Evolutionary conservation across 2,888 invertebrate genomes (phyloP), one percentile per base, ranked within the genome.

Genomic region (Caradrina clavipalpis): DNA sequence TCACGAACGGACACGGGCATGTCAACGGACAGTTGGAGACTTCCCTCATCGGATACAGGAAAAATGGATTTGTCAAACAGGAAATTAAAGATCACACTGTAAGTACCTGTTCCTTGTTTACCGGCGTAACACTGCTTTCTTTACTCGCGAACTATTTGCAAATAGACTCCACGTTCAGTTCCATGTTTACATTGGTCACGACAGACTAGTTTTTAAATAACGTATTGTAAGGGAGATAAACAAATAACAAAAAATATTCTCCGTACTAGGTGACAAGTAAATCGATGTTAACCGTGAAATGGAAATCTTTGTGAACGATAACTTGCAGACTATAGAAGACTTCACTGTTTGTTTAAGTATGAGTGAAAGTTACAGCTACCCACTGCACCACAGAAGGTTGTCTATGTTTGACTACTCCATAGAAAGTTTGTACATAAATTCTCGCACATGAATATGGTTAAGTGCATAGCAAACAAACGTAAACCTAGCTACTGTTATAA

Each of bases 1-100:
- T 94, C 66, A 93, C 91, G 50, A 94, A 94, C 76, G 94, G 93
- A 75, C 94, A 94, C 79, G 93, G 93, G 67, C 93, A 91, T 84
- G 84, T 88, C 74, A 93, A 93, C 79, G 92, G 92, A 63, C 94
- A 92, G 83, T 73, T 93, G 81, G 94, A 94, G 85, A 90, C 89
- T 42, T 88, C 89, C 69, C 79, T 92, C 60, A 94, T 93, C 70
- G 93, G 93, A 62, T 94, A 91, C 86, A 92, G 92, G 82, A 95
- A 93, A 86, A 95, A 95, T 81, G 94, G 95, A 90, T 93, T 87
- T 77, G 83, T 87, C 35, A 94, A 93, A 86, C 87, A 89, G 67
- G 91, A 91, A 84, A 73, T 81, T 58, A 73, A 83, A 73, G 93
- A 92, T 58, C 72, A 81, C 63, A 87, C 89, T 74, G 95, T 95